Base-by-base conservation (phyloP, 2,888 invertebrate species). In the Drosophila formosana region DNA sequence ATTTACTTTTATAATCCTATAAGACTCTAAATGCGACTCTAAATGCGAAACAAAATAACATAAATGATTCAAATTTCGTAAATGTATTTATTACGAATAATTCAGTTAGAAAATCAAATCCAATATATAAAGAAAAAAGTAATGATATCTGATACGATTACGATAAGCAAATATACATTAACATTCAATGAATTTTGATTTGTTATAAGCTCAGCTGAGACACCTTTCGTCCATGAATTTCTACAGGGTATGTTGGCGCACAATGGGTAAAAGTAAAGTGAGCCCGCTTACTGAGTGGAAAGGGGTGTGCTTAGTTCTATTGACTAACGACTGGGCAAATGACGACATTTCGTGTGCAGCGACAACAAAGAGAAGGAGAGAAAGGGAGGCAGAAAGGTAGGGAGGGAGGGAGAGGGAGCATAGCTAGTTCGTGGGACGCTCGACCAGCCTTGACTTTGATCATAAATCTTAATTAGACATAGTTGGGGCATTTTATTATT, bases 391-490 rank as follows among this genome's bases (percentile, higher is more conserved):
- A 41, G 30, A 45, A n/a, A 45, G 25, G 23, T 4, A 25, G 2
- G 5, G 37, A 37, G 30, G 30, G 32, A 26, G 46, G 18, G 46
- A 46, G 34, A 32, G 32, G 25, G 4, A 46, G 26, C 32, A 3
- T 9, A n/a, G n/a, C 25, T 3, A 6, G 46, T 37, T 37, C 66
- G 49, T 55, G 46, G 39, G n/a, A 53, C 30, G 41, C 46, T 57
- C 56, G 73, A 55, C 39, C 55, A 67, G 71, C 82, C 82, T 78
- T 82, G 88, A 80, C 86, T 69, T 72, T 85, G 32, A 63, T 67
- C 69, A 82, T 82, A 80, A 78, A 78, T 85, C 80, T 85, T 72
- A 82, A 82, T 88, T 82, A 68, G 61, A 69, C 57, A 69, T 66
- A 68, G 67, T 72, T 77, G 66, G 58, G 30, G 45, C 56, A 47